phyloP scores from a whole-genome alignment of 2,888 invertebrate species.

The Zhuqinia jingwanae region DNA sequence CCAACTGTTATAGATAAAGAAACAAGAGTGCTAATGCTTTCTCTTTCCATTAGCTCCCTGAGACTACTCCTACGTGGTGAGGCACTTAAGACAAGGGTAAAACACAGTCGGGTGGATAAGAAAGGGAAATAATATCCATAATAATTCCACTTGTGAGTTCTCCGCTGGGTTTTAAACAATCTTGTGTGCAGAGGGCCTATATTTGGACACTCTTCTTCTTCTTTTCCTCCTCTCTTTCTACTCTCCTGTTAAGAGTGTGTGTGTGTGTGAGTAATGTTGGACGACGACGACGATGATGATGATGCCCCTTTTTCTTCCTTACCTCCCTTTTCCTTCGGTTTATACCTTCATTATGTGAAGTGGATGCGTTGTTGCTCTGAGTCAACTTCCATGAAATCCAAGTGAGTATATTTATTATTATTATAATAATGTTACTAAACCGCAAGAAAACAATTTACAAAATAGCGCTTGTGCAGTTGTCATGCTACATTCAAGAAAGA shows the following conservation, averaged over 20 bases:
- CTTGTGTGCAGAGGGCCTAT: constrained; percentile 53
- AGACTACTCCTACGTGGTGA: constrained; percentile 55
- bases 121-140: constrained; percentile 65
- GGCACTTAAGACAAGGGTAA: constrained; percentile 60
- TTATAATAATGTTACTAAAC: too few species aligned
- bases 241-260: background rate
- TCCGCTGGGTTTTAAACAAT: constrained; percentile 64
- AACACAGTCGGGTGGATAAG: constrained; percentile 55
- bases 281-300: constrained; percentile 36
- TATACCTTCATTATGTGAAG: background rate
- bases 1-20: background rate
- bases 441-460: too few species aligned
- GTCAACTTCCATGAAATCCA: background rate
- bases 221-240: background rate
- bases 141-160: constrained; percentile 74
- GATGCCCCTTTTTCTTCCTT: constrained; percentile 22
- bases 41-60: constrained; percentile 70
- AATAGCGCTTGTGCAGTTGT: too few species aligned
- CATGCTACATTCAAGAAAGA: too few species aligned
- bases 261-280: constrained; percentile 32
- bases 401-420: background rate
- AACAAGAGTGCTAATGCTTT: constrained; percentile 70
- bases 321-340: background rate
- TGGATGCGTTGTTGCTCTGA: background rate
- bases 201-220: background rate